These are phyloP conservation scores for Linyphia triangularis DNA, from an alignment of 2,888 invertebrate species.

Conservation along the genomic window DNA sequence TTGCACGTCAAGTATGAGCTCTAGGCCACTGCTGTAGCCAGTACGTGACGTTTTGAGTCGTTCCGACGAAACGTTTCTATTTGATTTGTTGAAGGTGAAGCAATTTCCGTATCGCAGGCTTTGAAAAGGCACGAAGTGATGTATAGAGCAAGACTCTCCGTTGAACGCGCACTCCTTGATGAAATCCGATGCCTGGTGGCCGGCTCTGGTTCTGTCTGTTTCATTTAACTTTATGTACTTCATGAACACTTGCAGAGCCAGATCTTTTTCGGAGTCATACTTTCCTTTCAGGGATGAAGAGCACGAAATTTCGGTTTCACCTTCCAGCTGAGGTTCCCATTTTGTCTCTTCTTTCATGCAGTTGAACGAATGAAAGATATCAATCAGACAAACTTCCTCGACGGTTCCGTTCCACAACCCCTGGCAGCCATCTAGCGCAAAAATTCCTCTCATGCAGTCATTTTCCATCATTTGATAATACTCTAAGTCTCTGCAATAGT, in stretches of 20 bases:
- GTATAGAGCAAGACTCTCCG: background rate
- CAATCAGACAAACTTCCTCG: background rate
- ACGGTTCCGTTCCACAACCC: background rate
- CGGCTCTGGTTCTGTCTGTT: background rate
- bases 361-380: background rate
- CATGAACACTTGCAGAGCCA: background rate
- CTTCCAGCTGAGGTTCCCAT: background rate
- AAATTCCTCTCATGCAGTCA: background rate
- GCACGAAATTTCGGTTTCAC: background rate
- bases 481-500: no score
- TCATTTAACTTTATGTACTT: background rate
- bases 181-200: background rate
- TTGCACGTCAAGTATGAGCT: constrained; percentile 73
- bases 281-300: background rate
- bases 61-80: background rate
- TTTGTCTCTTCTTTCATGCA: background rate
- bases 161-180: constrained; percentile 32
- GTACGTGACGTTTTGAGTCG: background rate
- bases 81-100: constrained; percentile 39
- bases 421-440: background rate
- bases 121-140: constrained; percentile 6
- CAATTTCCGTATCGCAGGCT: constrained; percentile 53
- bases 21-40: constrained; percentile 32
- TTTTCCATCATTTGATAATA: no score
- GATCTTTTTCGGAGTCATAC: background rate